phyloP scores from a whole-genome alignment of 2,888 invertebrate genomes.

The Hymenopus coronatus region DNA sequence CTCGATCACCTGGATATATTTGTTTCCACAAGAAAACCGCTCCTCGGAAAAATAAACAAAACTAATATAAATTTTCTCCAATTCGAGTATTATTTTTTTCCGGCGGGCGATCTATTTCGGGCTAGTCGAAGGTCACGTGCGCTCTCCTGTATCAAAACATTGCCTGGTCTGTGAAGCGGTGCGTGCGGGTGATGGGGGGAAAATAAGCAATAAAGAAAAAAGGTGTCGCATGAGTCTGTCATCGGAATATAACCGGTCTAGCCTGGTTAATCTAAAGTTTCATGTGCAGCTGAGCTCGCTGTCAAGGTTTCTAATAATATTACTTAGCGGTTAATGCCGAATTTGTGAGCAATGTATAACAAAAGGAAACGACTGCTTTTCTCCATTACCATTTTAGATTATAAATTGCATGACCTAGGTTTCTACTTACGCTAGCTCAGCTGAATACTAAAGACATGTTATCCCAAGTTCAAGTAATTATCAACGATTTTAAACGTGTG shows the following conservation, averaged over 20 bases:
- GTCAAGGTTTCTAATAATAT: not conserved
- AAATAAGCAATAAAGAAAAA: not conserved
- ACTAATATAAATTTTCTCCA: no score
- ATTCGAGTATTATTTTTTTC: no score
- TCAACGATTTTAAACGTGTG: not conserved
- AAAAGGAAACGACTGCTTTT: not conserved
- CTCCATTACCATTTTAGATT: not conserved
- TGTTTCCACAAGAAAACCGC: no score
- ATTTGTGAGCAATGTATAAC: not conserved
- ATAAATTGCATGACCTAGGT: not conserved
- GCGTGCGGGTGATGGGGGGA: not conserved
- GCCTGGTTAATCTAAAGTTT: not conserved
- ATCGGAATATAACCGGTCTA: not conserved
- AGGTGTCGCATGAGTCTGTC: not conserved
- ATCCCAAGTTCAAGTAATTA: not conserved
- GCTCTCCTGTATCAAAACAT: no score
- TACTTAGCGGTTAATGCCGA: not conserved
- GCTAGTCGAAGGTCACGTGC: no score
- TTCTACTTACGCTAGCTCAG: not conserved
- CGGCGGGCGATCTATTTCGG: no score
- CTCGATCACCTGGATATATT: no score
- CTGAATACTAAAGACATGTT: not conserved
- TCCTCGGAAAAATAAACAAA: no score
- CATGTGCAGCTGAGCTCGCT: not conserved
- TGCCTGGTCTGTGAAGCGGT: no score